Evolutionary conservation across 2,888 invertebrate genomes (phyloP).

Genomic region (Physocephala rufipes): DNA sequence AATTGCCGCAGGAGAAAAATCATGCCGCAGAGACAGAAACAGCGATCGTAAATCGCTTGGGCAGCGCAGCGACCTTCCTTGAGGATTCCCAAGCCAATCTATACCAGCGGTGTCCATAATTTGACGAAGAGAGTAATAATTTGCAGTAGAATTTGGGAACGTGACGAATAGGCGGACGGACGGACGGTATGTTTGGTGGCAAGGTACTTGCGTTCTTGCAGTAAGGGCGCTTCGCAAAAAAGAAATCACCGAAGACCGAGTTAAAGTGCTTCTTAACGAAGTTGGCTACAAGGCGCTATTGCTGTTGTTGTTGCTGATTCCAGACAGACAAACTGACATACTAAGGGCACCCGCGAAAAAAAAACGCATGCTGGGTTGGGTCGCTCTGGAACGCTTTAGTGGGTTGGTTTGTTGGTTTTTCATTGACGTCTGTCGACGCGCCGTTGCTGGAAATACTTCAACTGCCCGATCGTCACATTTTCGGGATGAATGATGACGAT

Average conservation of each 20-base stretch:
- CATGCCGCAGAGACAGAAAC: conserved; percentile 4
- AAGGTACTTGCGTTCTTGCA: neutral
- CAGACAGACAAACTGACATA: conserved; percentile 1
- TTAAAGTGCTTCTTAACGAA: too few relatives aligned
- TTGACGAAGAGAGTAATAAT: conserved; percentile 25
- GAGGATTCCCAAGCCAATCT: conserved; percentile 35
- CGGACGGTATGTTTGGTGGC: conserved; percentile 3
- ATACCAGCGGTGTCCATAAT: neutral
- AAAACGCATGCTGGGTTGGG: conserved; percentile 1
- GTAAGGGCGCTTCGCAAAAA: too few relatives aligned
- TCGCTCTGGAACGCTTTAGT: conserved; percentile 28
- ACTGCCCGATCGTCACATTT: too few relatives aligned
- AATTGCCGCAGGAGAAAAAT: conserved; percentile 31
- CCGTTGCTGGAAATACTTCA: conserved; percentile 13
- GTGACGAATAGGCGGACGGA: conserved; percentile 1
- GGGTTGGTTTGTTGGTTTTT: conserved; percentile 51
- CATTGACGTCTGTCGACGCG: conserved; percentile 48
- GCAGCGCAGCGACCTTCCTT: neutral
- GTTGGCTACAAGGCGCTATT: conserved; percentile 7
- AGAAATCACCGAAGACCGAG: too few relatives aligned
- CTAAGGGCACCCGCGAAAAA: neutral
- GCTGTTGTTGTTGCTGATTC: conserved; percentile 31
- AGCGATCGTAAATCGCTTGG: neutral
- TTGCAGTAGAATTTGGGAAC: conserved; percentile 29
- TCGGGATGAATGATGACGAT: neutral